A percentile compares a stretch with the other conserved stretches of the same genome.
These are phyloP conservation scores for Lordiphosa collinella DNA, from an alignment of 1,140 invertebrate genomes.

Conservation along the genomic window DNA sequence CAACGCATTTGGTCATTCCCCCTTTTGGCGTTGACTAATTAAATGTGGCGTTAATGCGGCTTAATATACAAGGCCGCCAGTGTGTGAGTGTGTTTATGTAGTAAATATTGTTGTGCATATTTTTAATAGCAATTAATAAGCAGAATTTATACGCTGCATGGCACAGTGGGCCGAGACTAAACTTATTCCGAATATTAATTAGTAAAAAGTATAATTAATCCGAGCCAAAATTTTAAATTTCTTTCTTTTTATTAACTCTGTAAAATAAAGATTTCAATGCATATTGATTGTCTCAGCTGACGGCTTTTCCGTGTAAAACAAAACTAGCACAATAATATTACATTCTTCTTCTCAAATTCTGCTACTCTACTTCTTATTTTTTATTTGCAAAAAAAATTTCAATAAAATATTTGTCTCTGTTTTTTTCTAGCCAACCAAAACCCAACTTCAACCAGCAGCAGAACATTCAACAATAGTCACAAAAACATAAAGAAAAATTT, in stretches of 20 bases:
- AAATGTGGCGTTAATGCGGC: slow-evolving; percentile 50
- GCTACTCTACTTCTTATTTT: too few relatives aligned
- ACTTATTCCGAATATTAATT: too few relatives aligned
- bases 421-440: neutral
- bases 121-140: slow-evolving; percentile 60
- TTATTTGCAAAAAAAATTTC: too few relatives aligned
- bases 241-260: too few relatives aligned
- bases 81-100: slow-evolving; percentile 7
- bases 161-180: neutral
- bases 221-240: too few relatives aligned
- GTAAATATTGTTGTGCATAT: slow-evolving; percentile 34
- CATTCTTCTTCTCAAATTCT: too few relatives aligned
- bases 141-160: slow-evolving; percentile 42
- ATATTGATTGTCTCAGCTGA: too few relatives aligned
- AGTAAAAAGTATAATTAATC: too few relatives aligned
- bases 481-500: neutral
- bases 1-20: slow-evolving; percentile 39
- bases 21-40: slow-evolving; percentile 54
- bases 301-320: too few relatives aligned
- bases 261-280: too few relatives aligned
- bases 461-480: neutral
- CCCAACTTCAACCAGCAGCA: too few relatives aligned
- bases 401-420: neutral
- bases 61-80: slow-evolving; percentile 7
- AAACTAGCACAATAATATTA: too few relatives aligned